These are phyloP conservation scores for Thamnophis sirtalis DNA, from an alignment of 2,113 vertebrate species.

Conservation along the genomic window DNA sequence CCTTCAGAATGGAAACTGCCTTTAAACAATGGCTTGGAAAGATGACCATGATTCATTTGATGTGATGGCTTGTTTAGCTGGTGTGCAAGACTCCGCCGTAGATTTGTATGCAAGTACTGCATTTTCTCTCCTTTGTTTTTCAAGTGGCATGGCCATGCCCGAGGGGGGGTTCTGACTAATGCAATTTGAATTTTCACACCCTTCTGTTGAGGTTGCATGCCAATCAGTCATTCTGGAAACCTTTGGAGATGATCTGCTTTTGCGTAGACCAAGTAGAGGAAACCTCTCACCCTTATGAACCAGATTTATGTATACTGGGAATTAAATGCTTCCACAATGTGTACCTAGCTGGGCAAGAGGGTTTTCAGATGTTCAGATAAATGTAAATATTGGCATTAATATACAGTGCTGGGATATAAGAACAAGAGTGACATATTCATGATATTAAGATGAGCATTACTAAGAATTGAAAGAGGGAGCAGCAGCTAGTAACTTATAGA, in stretches of 20 bases:
- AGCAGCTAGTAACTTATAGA: neutral
- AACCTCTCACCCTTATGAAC: neutral
- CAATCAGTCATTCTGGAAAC: neutral
- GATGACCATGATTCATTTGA: neutral
- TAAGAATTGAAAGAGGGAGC: neutral
- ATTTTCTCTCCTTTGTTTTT: neutral
- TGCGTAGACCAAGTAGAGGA: neutral
- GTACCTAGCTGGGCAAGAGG: neutral
- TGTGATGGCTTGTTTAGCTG: neutral
- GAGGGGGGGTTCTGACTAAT: neutral
- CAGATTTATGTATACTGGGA: neutral
- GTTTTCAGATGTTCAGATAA: neutral
- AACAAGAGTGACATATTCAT: neutral
- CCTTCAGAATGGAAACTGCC: neutral
- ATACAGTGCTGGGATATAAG: neutral
- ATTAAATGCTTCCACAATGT: neutral
- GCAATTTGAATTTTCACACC: neutral
- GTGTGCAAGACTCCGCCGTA: neutral
- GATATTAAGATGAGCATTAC: neutral
- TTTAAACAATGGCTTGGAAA: neutral
- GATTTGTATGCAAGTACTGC: neutral
- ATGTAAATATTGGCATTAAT: neutral
- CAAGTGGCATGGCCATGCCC: neutral
- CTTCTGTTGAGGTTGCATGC: neutral
- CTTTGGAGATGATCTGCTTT: neutral